Percentiles rank a stretch among this genome's conserved stretches.
These are phyloP conservation scores for Megaceryle maxima DNA, from an alignment of 2,113 vertebrate species.

Conservation along the genomic window DNA sequence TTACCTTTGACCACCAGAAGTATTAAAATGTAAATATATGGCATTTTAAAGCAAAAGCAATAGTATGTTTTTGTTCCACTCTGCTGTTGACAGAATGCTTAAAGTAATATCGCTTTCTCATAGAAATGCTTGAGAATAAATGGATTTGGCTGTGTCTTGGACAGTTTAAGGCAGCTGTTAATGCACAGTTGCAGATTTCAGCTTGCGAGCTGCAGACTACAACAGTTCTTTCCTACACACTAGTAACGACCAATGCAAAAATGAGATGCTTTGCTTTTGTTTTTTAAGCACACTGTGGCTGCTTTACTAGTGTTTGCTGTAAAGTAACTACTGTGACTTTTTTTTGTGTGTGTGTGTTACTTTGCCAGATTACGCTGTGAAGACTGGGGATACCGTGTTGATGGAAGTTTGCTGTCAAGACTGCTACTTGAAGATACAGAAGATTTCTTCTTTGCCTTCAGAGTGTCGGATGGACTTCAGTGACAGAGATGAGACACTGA, in stretches of 20 bases:
- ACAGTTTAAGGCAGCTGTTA: background rate
- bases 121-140: background rate
- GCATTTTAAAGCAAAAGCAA: background rate
- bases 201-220: background rate
- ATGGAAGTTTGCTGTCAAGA: conserved; percentile 92
- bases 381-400: conserved; percentile 78
- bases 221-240: background rate
- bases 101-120: background rate
- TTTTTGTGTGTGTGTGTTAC: background rate
- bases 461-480: conserved; percentile 68
- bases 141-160: background rate
- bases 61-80: background rate
- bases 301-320: background rate
- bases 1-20: background rate
- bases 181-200: fast-evolving
- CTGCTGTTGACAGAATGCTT: background rate
- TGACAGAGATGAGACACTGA: background rate
- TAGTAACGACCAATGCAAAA: background rate
- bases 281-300: background rate
- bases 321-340: background rate
- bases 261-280: background rate
- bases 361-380: conserved; percentile 79
- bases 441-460: conserved; percentile 71
- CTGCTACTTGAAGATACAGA: conserved; percentile 88
- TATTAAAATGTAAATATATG: background rate